These are phyloP conservation scores for Venusia cambrica DNA, from an alignment of 2,888 invertebrate genomes.

Conservation along the genomic window DNA sequence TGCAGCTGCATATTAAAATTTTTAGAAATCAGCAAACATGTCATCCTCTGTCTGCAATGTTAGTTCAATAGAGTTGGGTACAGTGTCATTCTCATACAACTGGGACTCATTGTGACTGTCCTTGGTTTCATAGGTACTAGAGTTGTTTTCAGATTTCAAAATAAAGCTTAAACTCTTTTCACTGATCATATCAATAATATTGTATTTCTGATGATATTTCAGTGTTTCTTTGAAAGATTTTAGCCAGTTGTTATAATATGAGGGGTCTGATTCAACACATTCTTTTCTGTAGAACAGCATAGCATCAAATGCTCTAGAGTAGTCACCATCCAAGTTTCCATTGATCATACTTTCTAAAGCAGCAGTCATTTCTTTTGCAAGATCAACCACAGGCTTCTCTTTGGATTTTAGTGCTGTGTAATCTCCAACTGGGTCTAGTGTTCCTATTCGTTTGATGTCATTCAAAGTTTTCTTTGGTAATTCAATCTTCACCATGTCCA, in stretches of 20 bases:
- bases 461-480: slow-evolving; percentile 39
- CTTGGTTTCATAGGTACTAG: slow-evolving; percentile 51
- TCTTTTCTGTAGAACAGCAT: slow-evolving; percentile 57
- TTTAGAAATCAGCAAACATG: slow-evolving; percentile 69
- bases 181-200: slow-evolving; percentile 47
- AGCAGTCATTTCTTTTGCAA: slow-evolving; percentile 54
- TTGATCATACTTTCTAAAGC: slow-evolving; percentile 64
- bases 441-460: slow-evolving; percentile 71
- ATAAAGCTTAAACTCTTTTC: slow-evolving; percentile 58
- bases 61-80: slow-evolving; percentile 56
- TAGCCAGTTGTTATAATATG: slow-evolving; percentile 64
- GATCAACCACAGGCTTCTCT: slow-evolving; percentile 51
- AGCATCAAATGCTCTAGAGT: slow-evolving; percentile 56
- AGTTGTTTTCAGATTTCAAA: slow-evolving; percentile 56
- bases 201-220: slow-evolving; percentile 45
- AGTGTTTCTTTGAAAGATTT: slow-evolving; percentile 54
- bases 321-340: slow-evolving; percentile 61
- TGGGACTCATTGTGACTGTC: slow-evolving; percentile 61
- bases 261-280: slow-evolving; percentile 56
- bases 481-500: slow-evolving; percentile 46
- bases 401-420: slow-evolving; percentile 68
- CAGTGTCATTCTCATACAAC: slow-evolving; percentile 67
- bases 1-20: too few relatives aligned
- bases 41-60: slow-evolving; percentile 60
- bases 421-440: slow-evolving; percentile 82